Evolutionary conservation across 2,888 invertebrate species (phyloP).

Genomic region (Scaptomyza parva): DNA sequence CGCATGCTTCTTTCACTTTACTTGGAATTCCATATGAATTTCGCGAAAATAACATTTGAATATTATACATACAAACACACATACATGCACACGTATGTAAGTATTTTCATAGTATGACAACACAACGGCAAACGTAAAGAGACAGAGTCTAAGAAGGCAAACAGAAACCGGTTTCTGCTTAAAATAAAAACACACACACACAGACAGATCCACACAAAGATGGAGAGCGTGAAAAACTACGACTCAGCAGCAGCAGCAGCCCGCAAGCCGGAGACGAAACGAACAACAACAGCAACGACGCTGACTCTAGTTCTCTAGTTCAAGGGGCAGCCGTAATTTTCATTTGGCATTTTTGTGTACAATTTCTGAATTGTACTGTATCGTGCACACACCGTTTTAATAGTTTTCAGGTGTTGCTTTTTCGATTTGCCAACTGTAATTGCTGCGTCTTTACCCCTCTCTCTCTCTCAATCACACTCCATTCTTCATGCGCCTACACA

Average conservation of each 20-base stretch:
- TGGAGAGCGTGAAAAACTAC: slow-evolving; percentile 78
- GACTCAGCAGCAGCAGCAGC: slow-evolving; percentile 55
- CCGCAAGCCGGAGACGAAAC: slow-evolving; percentile 16
- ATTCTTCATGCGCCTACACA: slow-evolving; percentile 28
- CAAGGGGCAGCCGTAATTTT: slow-evolving; percentile 60
- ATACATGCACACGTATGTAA: slow-evolving; percentile 7
- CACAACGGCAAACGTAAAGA: slow-evolving; percentile 46
- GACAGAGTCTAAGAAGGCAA: slow-evolving; percentile 47
- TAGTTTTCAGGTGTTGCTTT: slow-evolving; percentile 64
- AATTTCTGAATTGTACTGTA: slow-evolving; percentile 45
- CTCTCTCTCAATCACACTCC: background rate
- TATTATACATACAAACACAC: slow-evolving; percentile 33
- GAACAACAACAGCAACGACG: slow-evolving; percentile 21
- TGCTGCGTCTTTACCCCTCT: slow-evolving; percentile 24
- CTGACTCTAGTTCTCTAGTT: slow-evolving; percentile 48
- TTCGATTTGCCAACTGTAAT: slow-evolving; percentile 56
- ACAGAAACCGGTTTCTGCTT: slow-evolving; percentile 74
- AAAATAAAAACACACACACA: slow-evolving; percentile 70
- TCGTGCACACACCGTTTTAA: slow-evolving; percentile 40
- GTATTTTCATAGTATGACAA: slow-evolving; percentile 72
- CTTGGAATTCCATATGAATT: slow-evolving; percentile 57
- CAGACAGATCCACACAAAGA: slow-evolving; percentile 44
- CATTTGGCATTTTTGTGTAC: slow-evolving; percentile 32
- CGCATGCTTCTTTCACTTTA: slow-evolving; percentile 65
- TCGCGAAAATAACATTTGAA: slow-evolving; percentile 72